Evolutionary conservation across 2,113 vertebrate genomes (phyloP).

Genomic region (Semicossyphus pulcher): DNA sequence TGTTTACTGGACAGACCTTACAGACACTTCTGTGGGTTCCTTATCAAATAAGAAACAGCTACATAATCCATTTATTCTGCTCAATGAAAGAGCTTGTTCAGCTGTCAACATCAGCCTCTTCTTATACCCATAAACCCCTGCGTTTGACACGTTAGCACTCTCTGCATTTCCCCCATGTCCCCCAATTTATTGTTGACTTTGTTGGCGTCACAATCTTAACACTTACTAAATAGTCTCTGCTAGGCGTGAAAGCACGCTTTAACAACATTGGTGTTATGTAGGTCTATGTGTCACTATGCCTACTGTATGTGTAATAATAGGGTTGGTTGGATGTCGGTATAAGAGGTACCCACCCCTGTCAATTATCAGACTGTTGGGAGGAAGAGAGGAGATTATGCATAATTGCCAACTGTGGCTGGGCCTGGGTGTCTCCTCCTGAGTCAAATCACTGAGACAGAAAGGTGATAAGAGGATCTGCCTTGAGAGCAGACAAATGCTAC

Average conservation of each 20-base stretch:
- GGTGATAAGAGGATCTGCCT: conserved; percentile 75
- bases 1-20: not conserved
- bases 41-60: not conserved
- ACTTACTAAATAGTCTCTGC: not conserved
- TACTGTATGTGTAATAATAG: conserved; percentile 60
- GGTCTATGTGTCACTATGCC: not conserved
- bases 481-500: conserved; percentile 66
- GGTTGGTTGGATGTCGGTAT: conserved; percentile 48
- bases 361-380: conserved; percentile 70
- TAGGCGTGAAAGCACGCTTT: not conserved
- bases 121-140: not conserved
- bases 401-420: conserved; percentile 72
- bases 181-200: not conserved
- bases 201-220: not conserved
- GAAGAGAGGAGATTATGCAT: conserved; percentile 75
- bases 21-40: too few relatives aligned
- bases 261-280: not conserved
- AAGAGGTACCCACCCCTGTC: conserved; percentile 60
- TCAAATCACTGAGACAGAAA: conserved; percentile 67
- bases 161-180: not conserved
- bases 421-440: conserved; percentile 76
- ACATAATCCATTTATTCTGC: too few relatives aligned
- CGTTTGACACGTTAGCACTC: not conserved
- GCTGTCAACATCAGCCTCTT: not conserved
- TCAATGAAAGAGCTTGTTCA: not conserved